phyloP scores from a whole-genome alignment of 64 coral and sea anemone genomes.

The Cladopsammia gracilis region DNA sequence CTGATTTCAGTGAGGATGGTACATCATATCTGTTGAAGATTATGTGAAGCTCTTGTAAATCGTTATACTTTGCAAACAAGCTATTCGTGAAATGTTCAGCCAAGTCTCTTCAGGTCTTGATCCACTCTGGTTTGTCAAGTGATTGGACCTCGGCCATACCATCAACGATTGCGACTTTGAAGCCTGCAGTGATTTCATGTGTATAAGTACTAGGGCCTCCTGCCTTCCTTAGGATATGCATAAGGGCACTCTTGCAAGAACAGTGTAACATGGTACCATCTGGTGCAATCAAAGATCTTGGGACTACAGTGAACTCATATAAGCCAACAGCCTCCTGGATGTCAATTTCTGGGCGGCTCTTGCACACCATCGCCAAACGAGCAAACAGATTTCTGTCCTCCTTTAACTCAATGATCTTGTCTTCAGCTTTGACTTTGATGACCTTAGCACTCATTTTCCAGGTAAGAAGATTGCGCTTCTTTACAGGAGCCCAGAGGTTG shows the following conservation, averaged over 20 bases:
- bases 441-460: conserved; percentile 43
- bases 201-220: conserved; percentile 54
- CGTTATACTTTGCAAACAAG: conserved; percentile 33
- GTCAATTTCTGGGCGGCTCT: conserved; percentile 23
- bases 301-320: too few species aligned
- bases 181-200: too few species aligned
- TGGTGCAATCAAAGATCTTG: too few species aligned
- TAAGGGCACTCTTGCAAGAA: conserved; percentile 58
- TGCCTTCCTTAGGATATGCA: conserved; percentile 48
- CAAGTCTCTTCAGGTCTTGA: conserved; percentile 53
- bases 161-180: too few species aligned
- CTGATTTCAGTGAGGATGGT: too few species aligned
- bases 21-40: too few species aligned
- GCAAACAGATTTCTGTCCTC: conserved; percentile 30
- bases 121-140: conserved; percentile 65
- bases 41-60: too few species aligned
- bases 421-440: too few species aligned
- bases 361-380: conserved; percentile 16
- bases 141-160: too few species aligned
- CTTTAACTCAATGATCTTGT: conserved; percentile 30
- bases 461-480: conserved; percentile 42
- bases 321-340: conserved; percentile 49
- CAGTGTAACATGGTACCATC: conserved; percentile 68
- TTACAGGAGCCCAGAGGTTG: conserved; percentile 40
- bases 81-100: conserved; percentile 66